Evolutionary conservation across 2,888 invertebrate species (phyloP).

Genomic region (Eristalis pertinax): DNA sequence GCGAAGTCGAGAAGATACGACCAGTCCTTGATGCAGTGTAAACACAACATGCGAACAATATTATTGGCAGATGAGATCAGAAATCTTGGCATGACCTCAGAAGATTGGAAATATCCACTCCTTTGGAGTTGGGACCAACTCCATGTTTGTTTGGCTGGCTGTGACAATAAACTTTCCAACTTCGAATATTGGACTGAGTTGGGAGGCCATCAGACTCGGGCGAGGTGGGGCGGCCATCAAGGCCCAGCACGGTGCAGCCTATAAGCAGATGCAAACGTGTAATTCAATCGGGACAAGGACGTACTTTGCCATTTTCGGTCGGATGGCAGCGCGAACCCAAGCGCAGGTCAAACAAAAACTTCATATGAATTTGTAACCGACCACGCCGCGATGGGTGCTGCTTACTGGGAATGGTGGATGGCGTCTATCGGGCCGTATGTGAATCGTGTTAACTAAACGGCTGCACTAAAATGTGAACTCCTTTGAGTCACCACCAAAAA

Average conservation of each 20-base stretch:
- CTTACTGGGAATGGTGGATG: no score
- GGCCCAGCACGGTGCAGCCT: no score
- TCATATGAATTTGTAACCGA: neutral
- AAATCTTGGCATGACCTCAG: constrained; percentile 63
- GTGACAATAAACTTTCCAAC: neutral
- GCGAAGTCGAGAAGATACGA: neutral
- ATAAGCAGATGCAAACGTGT: no score
- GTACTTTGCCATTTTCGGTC: no score
- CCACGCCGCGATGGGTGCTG: no score
- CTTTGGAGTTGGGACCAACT: constrained; percentile 7
- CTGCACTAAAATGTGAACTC: neutral
- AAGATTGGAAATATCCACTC: constrained; percentile 30
- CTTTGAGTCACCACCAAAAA: constrained; percentile 5
- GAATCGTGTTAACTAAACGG: constrained; percentile 23
- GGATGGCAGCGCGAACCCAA: no score
- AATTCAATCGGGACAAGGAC: no score
- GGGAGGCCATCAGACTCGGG: no score
- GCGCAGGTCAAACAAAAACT: no score
- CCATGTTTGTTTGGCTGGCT: constrained; percentile 3
- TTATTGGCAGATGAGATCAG: constrained; percentile 68
- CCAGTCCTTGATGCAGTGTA: constrained; percentile 48
- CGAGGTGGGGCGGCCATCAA: no score
- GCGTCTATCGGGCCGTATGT: neutral
- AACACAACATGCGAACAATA: constrained; percentile 68
- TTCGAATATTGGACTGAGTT: neutral